A percentile compares a stretch with the other conserved stretches of the same genome.
phyloP scores from a whole-genome alignment of 2,888 invertebrate species.

The Drosophila longiperda region DNA sequence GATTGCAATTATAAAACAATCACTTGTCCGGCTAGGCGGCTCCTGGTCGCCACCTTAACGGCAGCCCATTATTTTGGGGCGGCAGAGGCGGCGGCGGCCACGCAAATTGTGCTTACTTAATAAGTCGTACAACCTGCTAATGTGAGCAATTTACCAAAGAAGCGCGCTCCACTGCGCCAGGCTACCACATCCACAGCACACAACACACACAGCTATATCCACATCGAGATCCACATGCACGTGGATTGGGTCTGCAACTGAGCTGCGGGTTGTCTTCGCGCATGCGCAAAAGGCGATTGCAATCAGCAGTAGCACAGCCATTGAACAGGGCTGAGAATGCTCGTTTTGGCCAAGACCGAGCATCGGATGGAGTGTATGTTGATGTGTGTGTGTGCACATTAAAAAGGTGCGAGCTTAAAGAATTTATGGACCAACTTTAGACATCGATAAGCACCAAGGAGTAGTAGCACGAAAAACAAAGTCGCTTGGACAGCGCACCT shows the following conservation, averaged over 20 bases:
- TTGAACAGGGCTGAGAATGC: slow-evolving; percentile 11
- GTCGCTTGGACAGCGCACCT: slow-evolving; percentile 80
- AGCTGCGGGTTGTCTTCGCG: slow-evolving; percentile 59
- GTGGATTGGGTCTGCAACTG: slow-evolving; percentile 8
- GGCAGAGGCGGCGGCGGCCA: slow-evolving; percentile 81
- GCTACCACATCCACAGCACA: slow-evolving; percentile 43
- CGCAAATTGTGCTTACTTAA: slow-evolving; percentile 85
- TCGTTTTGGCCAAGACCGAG: slow-evolving; percentile 21
- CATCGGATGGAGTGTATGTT: slow-evolving; percentile 54
- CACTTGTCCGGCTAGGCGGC: slow-evolving; percentile 77
- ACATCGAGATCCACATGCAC: slow-evolving; percentile 1
- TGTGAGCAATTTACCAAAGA: slow-evolving; percentile 84
- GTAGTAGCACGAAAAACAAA: slow-evolving; percentile 49
- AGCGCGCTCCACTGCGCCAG: slow-evolving; percentile 58
- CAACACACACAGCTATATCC: slow-evolving; percentile 12
- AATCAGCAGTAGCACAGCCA: slow-evolving; percentile 59
- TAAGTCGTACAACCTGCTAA: slow-evolving; percentile 84
- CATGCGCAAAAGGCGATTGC: slow-evolving; percentile 74
- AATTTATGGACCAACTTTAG: slow-evolving; percentile 81
- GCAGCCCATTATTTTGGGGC: slow-evolving; percentile 77
- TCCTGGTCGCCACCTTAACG: slow-evolving; percentile 77
- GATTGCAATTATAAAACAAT: slow-evolving; percentile 85
- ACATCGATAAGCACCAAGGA: slow-evolving; percentile 74
- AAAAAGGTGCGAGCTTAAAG: slow-evolving; percentile 84
- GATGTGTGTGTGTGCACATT: slow-evolving; percentile 75